phyloP scores from a whole-genome alignment of 2,888 invertebrate genomes.

The Xanthorhoe designata region DNA sequence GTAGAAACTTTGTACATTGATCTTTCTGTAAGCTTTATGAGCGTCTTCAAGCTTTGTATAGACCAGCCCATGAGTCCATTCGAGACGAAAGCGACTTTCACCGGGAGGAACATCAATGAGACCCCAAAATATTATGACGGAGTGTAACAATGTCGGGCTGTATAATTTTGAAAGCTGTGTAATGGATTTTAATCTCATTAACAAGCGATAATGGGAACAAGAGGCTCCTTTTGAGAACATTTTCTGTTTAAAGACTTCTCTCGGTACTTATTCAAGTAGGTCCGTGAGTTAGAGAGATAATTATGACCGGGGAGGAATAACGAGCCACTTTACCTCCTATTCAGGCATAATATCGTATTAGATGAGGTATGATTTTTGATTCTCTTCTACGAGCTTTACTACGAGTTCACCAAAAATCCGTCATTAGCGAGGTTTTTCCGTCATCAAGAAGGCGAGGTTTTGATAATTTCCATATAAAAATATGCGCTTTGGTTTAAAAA shows the following conservation, averaged over 20 bases:
- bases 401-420: neutral
- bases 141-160: slow-evolving; percentile 47
- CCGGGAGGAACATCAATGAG: slow-evolving; percentile 3
- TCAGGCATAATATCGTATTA: slow-evolving; percentile 14
- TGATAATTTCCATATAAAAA: no score
- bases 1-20: slow-evolving; percentile 39
- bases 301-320: slow-evolving; percentile 39
- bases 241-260: slow-evolving; percentile 47
- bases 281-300: slow-evolving; percentile 41
- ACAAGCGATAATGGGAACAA: slow-evolving; percentile 57
- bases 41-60: neutral
- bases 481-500: no score
- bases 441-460: no score
- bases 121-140: slow-evolving; percentile 25
- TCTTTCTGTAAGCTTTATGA: slow-evolving; percentile 28
- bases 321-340: slow-evolving; percentile 33
- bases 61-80: neutral
- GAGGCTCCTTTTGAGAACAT: slow-evolving; percentile 49
- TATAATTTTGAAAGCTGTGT: slow-evolving; percentile 57
- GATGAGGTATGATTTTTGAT: neutral
- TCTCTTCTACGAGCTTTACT: neutral
- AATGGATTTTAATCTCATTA: slow-evolving; percentile 68
- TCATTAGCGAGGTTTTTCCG: no score
- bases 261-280: slow-evolving; percentile 37
- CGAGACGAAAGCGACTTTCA: neutral